Percentiles rank a stretch among this genome's conserved stretches.
Conservation (phyloP, 2,888 invertebrate species). For the Meta bourneti region DNA sequence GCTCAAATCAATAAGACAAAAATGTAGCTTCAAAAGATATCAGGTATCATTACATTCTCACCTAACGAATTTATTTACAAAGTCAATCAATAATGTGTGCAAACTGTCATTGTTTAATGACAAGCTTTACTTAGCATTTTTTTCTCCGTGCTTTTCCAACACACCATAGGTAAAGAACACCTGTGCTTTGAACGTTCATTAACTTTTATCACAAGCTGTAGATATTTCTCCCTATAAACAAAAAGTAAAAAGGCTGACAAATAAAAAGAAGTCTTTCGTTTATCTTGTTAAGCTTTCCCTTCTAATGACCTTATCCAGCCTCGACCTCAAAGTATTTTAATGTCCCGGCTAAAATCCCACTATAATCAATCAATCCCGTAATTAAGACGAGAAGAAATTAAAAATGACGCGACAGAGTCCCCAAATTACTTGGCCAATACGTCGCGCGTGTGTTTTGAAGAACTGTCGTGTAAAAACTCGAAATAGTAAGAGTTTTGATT, state of each 20-base stretch:
- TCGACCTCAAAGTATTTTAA: conserved; percentile 59
- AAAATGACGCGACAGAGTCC: conserved; percentile 22
- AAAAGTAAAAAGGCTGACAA: neutral
- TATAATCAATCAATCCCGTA: conserved; percentile 55
- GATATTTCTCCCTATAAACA: conserved; percentile 4
- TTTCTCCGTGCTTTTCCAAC: neutral
- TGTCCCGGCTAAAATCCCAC: conserved; percentile 35
- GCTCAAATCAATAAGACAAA: too few relatives aligned
- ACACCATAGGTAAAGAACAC: neutral
- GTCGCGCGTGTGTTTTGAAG: neutral
- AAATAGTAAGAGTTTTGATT: neutral
- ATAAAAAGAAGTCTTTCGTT: conserved; percentile 27
- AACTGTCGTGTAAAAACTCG: neutral
- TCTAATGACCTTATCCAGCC: conserved; percentile 53
- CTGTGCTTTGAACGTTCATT: conserved; percentile 45
- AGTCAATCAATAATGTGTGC: conserved; percentile 3
- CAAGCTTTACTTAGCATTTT: neutral
- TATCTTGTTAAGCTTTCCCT: conserved; percentile 54
- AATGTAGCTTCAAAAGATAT: too few relatives aligned
- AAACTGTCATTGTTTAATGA: conserved; percentile 12
- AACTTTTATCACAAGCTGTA: conserved; percentile 39
- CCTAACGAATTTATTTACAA: neutral
- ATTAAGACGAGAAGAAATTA: conserved; percentile 46
- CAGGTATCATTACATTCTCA: too few relatives aligned
- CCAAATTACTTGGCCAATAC: neutral